phyloP scores from a whole-genome alignment of 2,888 invertebrate species.

The Hirtodrosophila cameraria region DNA sequence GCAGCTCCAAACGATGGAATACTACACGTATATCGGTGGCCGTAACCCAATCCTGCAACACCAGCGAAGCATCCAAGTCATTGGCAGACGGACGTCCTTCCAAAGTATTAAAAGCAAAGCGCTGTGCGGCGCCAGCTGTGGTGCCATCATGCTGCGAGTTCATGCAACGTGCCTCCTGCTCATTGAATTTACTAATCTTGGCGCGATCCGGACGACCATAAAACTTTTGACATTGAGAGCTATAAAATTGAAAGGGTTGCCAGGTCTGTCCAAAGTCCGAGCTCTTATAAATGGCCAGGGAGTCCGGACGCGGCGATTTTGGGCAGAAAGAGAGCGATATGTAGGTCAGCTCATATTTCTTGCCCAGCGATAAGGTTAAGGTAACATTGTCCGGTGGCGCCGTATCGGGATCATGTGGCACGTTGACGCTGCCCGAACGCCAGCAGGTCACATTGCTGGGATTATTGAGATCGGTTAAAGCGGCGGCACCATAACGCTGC shows the following conservation, averaged over 20 bases:
- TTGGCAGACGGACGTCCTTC: conserved; percentile 97
- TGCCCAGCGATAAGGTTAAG: conserved; percentile 95
- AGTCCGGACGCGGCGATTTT: conserved; percentile 95
- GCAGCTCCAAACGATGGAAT: conserved; percentile 94
- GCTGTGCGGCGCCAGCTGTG: conserved; percentile 86
- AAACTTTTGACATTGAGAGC: conserved; percentile 95
- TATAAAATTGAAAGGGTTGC: conserved; percentile 99
- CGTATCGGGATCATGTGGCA: conserved; percentile 88
- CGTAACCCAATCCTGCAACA: conserved; percentile 99
- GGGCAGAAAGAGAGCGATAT: conserved; percentile 98
- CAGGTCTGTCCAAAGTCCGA: conserved; percentile 98
- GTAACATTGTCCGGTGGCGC: conserved; percentile 97
- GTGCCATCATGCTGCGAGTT: conserved; percentile 90
- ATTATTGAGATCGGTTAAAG: conserved; percentile 98
- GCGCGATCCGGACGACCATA: conserved; percentile 95
- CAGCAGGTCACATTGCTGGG: conserved; percentile 99
- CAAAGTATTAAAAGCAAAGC: conserved; percentile 98
- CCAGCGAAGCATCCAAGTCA: conserved; percentile 98
- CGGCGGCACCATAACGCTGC: conserved; percentile 90
- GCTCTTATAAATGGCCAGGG: conserved; percentile 98
- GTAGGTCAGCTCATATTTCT: conserved; percentile 99
- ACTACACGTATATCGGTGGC: conserved; percentile 98
- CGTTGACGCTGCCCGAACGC: conserved; percentile 94
- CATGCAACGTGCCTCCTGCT: conserved; percentile 98
- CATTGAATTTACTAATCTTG: conserved; percentile 96